Base-by-base conservation (phyloP, 2,113 vertebrate species). In the Nothobranchius kuhntae region DNA sequence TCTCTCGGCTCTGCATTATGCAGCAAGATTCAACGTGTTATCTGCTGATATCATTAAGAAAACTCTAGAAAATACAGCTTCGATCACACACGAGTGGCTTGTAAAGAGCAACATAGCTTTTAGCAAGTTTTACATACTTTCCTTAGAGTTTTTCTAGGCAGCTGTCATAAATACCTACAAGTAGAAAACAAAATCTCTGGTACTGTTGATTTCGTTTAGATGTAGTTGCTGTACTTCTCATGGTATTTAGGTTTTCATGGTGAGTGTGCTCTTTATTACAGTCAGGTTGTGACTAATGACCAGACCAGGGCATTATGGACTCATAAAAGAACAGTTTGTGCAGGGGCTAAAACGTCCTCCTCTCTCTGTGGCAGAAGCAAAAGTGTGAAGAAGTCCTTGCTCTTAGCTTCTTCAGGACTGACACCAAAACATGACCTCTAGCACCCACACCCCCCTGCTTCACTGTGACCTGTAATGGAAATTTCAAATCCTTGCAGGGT, bases 351-450 rank as follows among this genome's bases (percentile, higher is more conserved):
- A 66, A 26, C 45, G 45, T 61, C 55, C 76, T 70, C 38, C 64
- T 70, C 6, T 51, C 35, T 38, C 63, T 67, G 64, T 55, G 61
- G 40, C 65, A 54, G 42, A 47, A 1, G 12, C 4, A 26, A 50
- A 42, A 54, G 35, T 59, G 56, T 75, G 26, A 76, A 83, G 44
- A 69, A 51, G 65, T 78, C 80, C 73, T 85, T 72, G 87, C 65
- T 68, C 77, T 73, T 64, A 79, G 68, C 74, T 58, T 80, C 35
- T 6, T 61, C 6, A 57, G 47, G 24, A 15, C 45, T 26, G 53
- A 82, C 65, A 73, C 71, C 77, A 79, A 81, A 87, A 81, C 83
- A 81, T 72, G 66, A 76, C 84, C 59, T 81, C 58, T 65, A 36
- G 71, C 68, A 65, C 63, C 5, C 6, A 9, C 8, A 42, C 62